Conservation (phyloP, 2,888 invertebrate species). For the Acronicta aceris region DNA sequence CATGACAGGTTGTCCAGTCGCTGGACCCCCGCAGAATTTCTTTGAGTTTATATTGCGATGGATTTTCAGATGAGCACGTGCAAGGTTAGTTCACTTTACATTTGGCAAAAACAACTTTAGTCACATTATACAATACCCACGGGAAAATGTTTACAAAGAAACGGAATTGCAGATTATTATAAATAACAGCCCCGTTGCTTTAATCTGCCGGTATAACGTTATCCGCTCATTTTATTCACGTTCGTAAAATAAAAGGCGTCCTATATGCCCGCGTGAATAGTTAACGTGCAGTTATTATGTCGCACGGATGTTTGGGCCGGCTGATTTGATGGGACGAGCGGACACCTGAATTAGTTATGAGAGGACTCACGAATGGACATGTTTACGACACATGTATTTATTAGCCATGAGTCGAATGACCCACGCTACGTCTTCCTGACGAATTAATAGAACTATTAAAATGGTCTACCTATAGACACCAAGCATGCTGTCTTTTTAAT, state of each 20-base stretch:
- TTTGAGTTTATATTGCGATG: too few relatives aligned
- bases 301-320: conserved; percentile 1
- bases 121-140: too few relatives aligned
- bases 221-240: background rate
- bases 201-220: background rate
- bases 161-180: background rate
- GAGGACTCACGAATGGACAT: conserved; percentile 1
- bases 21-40: too few relatives aligned
- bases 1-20: too few relatives aligned
- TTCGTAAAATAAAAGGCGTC: background rate
- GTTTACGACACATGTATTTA: conserved; percentile 14
- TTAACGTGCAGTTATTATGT: conserved; percentile 15
- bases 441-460: conserved; percentile 1
- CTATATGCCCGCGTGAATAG: conserved; percentile 16
- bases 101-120: too few relatives aligned
- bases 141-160: background rate
- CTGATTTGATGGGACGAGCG: conserved; percentile 1
- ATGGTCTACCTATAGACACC: background rate
- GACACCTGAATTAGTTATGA: conserved; percentile 23
- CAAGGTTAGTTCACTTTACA: too few relatives aligned
- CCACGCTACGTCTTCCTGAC: background rate
- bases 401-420: conserved; percentile 3
- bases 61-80: too few relatives aligned
- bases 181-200: background rate
- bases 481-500: too few relatives aligned